A percentile compares a stretch with the other conserved stretches of the same genome.
Conservation (phyloP, 1,140 invertebrate species). For the Adelges cooleyi region DNA sequence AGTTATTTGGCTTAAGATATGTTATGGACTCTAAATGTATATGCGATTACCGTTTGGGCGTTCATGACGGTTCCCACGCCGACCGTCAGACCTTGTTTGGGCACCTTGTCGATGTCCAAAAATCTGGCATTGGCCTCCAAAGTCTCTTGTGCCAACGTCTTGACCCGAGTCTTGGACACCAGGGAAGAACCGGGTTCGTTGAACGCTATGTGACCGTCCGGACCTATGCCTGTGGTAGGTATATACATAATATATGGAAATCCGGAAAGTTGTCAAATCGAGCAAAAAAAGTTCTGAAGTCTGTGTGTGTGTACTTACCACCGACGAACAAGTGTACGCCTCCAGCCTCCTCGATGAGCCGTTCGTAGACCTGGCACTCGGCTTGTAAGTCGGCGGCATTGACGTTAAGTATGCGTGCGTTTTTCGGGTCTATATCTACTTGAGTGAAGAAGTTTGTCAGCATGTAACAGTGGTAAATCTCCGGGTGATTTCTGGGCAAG, state of each 20-base stretch:
- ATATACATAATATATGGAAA: too few species aligned
- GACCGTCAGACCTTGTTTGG: constrained; percentile 88
- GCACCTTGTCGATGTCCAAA: constrained; percentile 85
- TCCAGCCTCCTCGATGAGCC: constrained; percentile 74
- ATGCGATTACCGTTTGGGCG: constrained; percentile 65
- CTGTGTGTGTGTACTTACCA: constrained; percentile 45
- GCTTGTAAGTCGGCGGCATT: constrained; percentile 76
- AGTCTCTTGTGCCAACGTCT: constrained; percentile 92
- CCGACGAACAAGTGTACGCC: constrained; percentile 94
- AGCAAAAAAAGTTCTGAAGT: too few species aligned
- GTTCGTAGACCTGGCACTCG: constrained; percentile 84
- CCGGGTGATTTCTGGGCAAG: constrained; percentile 86
- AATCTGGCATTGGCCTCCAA: constrained; percentile 94
- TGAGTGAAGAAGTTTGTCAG: constrained; percentile 97
- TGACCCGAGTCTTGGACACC: constrained; percentile 86
- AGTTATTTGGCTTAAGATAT: too few species aligned
- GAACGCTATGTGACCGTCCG: constrained; percentile 99
- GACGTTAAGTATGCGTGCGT: constrained; percentile 90
- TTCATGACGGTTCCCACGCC: constrained; percentile 99
- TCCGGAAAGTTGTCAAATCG: too few species aligned
- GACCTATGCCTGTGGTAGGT: constrained; percentile 94
- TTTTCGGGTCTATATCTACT: constrained; percentile 89
- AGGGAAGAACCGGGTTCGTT: constrained; percentile 95
- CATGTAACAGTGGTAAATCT: constrained; percentile 99
- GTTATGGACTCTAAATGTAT: too few species aligned